phyloP scores from a whole-genome alignment of 2,888 invertebrate species.

The Acrobeloides nanus region DNA sequence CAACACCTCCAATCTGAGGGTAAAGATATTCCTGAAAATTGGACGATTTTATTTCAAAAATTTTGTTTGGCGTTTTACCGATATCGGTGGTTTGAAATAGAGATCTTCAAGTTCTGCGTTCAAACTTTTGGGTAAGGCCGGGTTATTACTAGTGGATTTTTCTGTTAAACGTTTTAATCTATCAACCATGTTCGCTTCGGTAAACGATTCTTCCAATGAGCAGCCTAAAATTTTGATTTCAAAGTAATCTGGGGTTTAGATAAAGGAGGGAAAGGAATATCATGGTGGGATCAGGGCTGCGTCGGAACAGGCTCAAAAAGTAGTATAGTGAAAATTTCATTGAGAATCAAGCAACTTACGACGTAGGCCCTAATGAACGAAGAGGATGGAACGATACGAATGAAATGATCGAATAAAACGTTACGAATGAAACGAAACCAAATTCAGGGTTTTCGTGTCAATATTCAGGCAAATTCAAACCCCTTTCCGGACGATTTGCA shows the following conservation, averaged over 20 bases:
- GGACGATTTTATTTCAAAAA: neutral
- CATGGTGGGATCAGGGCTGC: no score
- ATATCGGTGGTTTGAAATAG: slow-evolving; percentile 27
- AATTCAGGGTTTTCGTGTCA: no score
- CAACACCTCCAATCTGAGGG: neutral
- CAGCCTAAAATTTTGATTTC: slow-evolving; percentile 5
- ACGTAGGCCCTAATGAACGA: no score
- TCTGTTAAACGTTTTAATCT: slow-evolving; percentile 5
- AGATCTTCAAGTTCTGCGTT: slow-evolving; percentile 36
- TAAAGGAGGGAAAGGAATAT: no score
- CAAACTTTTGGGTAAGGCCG: slow-evolving; percentile 20
- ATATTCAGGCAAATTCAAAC: no score
- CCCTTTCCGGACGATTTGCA: no score
- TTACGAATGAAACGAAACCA: neutral
- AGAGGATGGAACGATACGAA: no score
- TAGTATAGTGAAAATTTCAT: no score
- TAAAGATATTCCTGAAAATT: neutral
- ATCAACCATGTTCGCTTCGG: slow-evolving; percentile 9
- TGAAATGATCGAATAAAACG: no score
- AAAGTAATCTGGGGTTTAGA: no score
- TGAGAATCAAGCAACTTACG: no score
- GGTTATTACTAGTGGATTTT: neutral
- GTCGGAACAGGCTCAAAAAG: no score
- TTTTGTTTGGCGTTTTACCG: slow-evolving; percentile 10
- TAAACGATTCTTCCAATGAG: slow-evolving; percentile 13